These are phyloP conservation scores for Eupithecia pulchellata DNA, from an alignment of 2,888 invertebrate species.

Conservation along the genomic window DNA sequence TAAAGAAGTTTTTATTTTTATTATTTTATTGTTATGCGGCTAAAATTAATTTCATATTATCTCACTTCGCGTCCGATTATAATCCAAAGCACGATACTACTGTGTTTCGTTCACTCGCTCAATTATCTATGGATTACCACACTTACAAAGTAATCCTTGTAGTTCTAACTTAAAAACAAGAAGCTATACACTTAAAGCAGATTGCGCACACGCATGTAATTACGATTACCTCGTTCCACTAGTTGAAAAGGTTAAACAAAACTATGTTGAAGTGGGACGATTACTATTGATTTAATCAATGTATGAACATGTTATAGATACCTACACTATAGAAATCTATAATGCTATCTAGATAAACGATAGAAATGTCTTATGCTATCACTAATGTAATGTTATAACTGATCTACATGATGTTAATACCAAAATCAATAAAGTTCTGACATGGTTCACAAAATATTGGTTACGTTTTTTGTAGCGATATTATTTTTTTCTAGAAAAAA, in stretches of 20 bases:
- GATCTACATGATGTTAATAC: background rate
- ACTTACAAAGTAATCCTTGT: background rate
- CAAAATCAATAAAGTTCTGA: background rate
- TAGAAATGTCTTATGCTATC: background rate
- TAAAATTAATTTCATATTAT: too few species aligned
- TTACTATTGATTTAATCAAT: background rate
- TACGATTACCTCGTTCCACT: conserved; percentile 5
- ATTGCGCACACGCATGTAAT: conserved; percentile 11
- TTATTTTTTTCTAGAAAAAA: background rate
- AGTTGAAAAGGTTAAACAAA: conserved; percentile 17
- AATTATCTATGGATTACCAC: background rate
- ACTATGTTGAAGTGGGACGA: conserved; percentile 2
- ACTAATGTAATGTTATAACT: background rate
- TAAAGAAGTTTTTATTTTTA: too few species aligned
- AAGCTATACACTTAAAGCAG: background rate
- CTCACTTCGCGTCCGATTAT: too few species aligned
- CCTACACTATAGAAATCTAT: background rate
- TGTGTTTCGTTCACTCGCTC: background rate
- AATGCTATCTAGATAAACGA: background rate
- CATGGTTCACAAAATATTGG: background rate
- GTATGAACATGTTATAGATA: background rate
- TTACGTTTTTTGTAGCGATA: background rate
- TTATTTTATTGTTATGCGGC: too few species aligned
- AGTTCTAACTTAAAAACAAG: background rate
- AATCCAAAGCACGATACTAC: too few species aligned